Conservation (phyloP, 53 echinoderm and acorn worm genomes). For the Arbacia lixula region DNA sequence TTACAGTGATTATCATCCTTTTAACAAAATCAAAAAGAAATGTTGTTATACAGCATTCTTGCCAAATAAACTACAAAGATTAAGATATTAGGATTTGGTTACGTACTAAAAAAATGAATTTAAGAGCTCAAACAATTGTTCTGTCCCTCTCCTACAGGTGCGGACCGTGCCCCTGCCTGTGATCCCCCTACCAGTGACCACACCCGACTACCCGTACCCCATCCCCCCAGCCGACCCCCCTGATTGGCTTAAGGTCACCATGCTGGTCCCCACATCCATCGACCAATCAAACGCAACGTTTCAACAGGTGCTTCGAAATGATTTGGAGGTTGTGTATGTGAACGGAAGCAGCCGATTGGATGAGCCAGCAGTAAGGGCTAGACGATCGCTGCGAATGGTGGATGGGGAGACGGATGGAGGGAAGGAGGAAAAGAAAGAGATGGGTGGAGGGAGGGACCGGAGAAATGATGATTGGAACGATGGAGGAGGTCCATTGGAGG, state of each 20-base stretch:
- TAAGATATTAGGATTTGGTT: no score
- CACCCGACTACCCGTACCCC: constrained; percentile 11
- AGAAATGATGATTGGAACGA: no score
- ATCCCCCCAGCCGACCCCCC: constrained; percentile 13
- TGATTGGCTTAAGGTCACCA: constrained; percentile 28
- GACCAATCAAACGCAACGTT: constrained; percentile 21
- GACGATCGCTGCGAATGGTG: background rate
- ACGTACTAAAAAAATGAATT: no score
- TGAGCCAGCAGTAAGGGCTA: background rate
- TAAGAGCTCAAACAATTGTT: no score
- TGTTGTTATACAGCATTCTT: no score
- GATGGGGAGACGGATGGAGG: background rate
- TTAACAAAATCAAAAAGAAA: no score
- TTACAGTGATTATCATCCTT: no score
- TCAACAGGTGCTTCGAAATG: constrained; percentile 13
- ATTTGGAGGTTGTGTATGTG: constrained; percentile 24
- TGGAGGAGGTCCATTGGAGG: no score
- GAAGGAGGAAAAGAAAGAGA: background rate
- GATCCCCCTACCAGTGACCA: background rate
- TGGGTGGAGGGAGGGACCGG: background rate
- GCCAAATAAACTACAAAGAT: no score
- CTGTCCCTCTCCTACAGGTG: background rate
- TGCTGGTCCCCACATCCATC: background rate
- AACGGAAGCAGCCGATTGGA: background rate
- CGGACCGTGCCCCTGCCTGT: background rate